phyloP scores from a whole-genome alignment of 2,888 invertebrate genomes.

The Brachyopa scutellaris region DNA sequence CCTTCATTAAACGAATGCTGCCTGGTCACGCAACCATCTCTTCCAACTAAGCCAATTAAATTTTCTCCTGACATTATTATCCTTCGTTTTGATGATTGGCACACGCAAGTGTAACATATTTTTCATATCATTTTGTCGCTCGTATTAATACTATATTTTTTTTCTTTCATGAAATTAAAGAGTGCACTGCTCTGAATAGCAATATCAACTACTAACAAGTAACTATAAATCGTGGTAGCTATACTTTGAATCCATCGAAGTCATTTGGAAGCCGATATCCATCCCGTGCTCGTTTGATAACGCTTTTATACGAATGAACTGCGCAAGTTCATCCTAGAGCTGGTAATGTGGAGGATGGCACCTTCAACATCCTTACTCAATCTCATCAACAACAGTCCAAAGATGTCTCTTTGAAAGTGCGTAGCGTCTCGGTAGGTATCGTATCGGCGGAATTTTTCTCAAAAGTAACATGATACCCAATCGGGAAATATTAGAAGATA shows the following conservation, averaged over 20 bases:
- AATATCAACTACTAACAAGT: not conserved
- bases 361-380: slow-evolving; percentile 29
- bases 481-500: slow-evolving; percentile 1
- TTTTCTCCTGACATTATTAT: slow-evolving; percentile 16
- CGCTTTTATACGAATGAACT: not conserved
- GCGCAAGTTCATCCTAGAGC: slow-evolving; percentile 34
- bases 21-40: slow-evolving; percentile 21
- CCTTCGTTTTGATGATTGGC: slow-evolving; percentile 22
- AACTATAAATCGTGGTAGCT: slow-evolving; percentile 5
- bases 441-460: not conserved
- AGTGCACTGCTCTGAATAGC: not conserved
- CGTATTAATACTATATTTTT: not conserved
- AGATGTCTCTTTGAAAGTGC: slow-evolving; percentile 25
- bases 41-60: slow-evolving; percentile 19
- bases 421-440: not conserved
- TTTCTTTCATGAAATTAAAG: not conserved
- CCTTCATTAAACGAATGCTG: slow-evolving; percentile 12
- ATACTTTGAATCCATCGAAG: slow-evolving; percentile 1
- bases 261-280: not conserved
- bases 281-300: slow-evolving; percentile 11
- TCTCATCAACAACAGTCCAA: slow-evolving; percentile 48
- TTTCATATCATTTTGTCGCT: not conserved
- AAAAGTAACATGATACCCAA: slow-evolving; percentile 1
- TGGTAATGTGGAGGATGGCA: slow-evolving; percentile 20
- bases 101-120: slow-evolving; percentile 32